Evolutionary conservation across 2,113 vertebrate species (phyloP).

Genomic region (Zeus faber): DNA sequence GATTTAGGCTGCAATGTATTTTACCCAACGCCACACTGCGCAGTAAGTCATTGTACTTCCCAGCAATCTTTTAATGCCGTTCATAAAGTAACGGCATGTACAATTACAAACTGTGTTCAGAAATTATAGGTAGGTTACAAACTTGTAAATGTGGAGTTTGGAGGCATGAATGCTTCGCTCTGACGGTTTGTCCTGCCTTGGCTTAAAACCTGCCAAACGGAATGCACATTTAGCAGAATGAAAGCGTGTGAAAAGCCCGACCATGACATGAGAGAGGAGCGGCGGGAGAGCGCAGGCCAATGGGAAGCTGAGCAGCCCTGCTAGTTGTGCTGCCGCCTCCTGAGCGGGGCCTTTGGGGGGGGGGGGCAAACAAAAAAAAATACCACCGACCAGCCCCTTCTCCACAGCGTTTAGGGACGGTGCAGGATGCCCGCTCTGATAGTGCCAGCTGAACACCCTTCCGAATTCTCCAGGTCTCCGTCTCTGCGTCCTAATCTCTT

Average conservation of each 20-base stretch:
- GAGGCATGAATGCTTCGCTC: constrained; percentile 56
- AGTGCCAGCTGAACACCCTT: constrained; percentile 76
- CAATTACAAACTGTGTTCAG: constrained; percentile 59
- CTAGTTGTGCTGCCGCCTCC: constrained; percentile 55
- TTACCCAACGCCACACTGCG: too few relatives aligned
- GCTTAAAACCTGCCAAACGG: constrained; percentile 35
- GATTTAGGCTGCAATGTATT: too few relatives aligned
- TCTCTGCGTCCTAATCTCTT: constrained; percentile 81
- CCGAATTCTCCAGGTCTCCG: constrained; percentile 79
- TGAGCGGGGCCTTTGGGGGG: constrained; percentile 60
- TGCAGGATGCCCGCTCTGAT: constrained; percentile 76
- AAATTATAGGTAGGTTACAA: constrained; percentile 61
- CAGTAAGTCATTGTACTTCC: too few relatives aligned
- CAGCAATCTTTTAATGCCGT: too few relatives aligned
- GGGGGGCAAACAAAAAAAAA: too few relatives aligned
- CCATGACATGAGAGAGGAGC: constrained; percentile 49
- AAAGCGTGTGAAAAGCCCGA: constrained; percentile 57
- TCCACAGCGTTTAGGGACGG: constrained; percentile 74
- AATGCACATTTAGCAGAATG: constrained; percentile 60
- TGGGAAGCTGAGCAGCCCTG: constrained; percentile 51
- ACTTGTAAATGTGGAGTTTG: constrained; percentile 61
- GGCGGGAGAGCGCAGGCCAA: constrained; percentile 48
- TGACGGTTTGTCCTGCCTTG: constrained; percentile 51
- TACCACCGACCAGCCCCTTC: constrained; percentile 69
- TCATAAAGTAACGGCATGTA: constrained; percentile 41